Conservation (phyloP, 2,113 vertebrate genomes). For the Castor canadensis region DNA sequence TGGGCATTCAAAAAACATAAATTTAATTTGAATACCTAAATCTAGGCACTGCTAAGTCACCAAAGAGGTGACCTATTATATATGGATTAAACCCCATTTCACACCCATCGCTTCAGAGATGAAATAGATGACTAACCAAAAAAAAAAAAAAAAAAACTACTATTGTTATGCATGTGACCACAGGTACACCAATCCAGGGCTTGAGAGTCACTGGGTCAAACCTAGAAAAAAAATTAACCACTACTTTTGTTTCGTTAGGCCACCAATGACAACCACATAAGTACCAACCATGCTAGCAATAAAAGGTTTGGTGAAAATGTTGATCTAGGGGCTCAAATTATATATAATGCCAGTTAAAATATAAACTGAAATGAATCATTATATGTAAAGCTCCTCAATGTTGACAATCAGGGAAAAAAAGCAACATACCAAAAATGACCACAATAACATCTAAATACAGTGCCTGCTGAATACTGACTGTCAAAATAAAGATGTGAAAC, state of each 20-base stretch:
- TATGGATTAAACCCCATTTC: background rate
- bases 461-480: background rate
- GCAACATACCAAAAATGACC: background rate
- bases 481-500: constrained; percentile 34
- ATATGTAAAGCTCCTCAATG: background rate
- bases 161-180: background rate
- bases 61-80: background rate
- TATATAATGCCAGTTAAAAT: constrained; percentile 33
- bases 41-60: background rate
- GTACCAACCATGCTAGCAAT: background rate
- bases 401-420: background rate
- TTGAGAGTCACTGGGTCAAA: background rate
- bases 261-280: background rate
- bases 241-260: background rate
- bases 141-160: background rate
- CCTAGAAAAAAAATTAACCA: background rate
- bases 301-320: background rate
- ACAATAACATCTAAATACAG: background rate
- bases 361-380: constrained; percentile 5
- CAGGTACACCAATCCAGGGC: background rate
- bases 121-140: background rate
- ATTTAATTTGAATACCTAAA: background rate
- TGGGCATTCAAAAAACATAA: background rate
- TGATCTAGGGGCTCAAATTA: background rate
- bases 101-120: background rate